These are phyloP conservation scores for Brachypalpus laphriformis DNA, from an alignment of 2,888 invertebrate species.

Conservation along the genomic window DNA sequence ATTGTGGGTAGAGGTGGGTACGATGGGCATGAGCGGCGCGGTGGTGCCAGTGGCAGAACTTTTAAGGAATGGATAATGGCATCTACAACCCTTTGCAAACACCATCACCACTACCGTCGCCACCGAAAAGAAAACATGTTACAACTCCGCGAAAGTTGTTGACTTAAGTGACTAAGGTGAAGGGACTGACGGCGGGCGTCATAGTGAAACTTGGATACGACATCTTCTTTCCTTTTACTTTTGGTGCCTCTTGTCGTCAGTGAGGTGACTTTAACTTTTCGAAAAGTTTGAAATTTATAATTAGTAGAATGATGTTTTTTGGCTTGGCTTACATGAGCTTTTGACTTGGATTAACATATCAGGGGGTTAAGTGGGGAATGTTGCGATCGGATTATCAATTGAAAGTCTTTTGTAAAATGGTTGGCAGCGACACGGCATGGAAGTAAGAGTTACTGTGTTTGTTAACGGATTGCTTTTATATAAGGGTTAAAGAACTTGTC, in stretches of 20 bases:
- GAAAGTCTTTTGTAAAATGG: neutral
- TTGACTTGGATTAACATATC: constrained; percentile 44
- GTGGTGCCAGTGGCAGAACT: constrained; percentile 41
- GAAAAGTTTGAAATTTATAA: constrained; percentile 68
- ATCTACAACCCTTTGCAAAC: constrained; percentile 48
- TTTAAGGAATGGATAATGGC: constrained; percentile 56
- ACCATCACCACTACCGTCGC: constrained; percentile 34
- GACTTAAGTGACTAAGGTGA: constrained; percentile 72
- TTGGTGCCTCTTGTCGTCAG: constrained; percentile 39
- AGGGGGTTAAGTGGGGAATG: constrained; percentile 43
- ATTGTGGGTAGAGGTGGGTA: constrained; percentile 49
- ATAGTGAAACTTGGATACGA: constrained; percentile 61
- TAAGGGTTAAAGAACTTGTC: too few species aligned
- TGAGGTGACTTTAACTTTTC: constrained; percentile 67
- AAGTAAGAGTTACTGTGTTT: too few species aligned
- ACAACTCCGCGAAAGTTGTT: constrained; percentile 71
- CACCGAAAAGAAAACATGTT: constrained; percentile 73
- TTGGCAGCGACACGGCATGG: too few species aligned
- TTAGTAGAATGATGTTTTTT: constrained; percentile 65
- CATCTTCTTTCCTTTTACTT: constrained; percentile 49
- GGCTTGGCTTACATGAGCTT: constrained; percentile 53
- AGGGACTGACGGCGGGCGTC: constrained; percentile 51
- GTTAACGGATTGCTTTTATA: too few species aligned
- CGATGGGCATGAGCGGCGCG: neutral
- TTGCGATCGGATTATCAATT: constrained; percentile 37